Evolutionary conservation across 2,797 vertebrate species (phyloP), one percentile per base, ranked within the genome.

Genomic region (Tenualosa thibaudeaui): DNA sequence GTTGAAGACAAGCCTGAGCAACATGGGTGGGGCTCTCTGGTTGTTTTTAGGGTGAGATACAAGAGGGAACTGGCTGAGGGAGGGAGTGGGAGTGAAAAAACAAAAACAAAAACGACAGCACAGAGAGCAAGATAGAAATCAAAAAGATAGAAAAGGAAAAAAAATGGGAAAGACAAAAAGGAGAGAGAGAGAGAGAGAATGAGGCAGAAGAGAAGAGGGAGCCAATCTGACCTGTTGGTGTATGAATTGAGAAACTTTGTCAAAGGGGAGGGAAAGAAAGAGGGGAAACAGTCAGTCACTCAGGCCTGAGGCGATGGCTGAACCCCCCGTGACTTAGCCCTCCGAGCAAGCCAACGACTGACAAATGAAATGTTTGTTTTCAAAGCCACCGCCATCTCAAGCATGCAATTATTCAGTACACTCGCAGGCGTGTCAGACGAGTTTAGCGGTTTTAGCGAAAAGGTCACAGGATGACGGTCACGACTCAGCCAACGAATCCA

Each of bases 361-460:
- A n/a, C 75, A 17, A 85, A 86, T 83, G 0, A 86, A 88, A 86
- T 85, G 68, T 86, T 83, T 86, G 75, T 82, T 84, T 84, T 86
- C 37, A 7, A 26, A 84, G 22, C 6, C 37, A 58, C 68, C 43
- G 5, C 4, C 24, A 83, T 86, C 78, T 24, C 82, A 85, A 84
- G 56, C n/a, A 24, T 1, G 22, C 71, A 84, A 83, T 84, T 58
- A 86, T 75, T 85, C 78, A 75, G 53, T 86, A 83, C 43, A 81
- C 81, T 65, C n/a, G 46, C 19, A 7, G 60, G 81, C 65, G 84
- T 50, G 68, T 86, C 85, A 82, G 13, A 60, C 37, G 65, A 68
- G 60, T 24, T 51, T 82, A 83, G 24, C 40, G 49, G 49, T 58
- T 83, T 78, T 84, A 53, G 31, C 37, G 53, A 82, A 78, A 78